Evolutionary conservation across 2,113 vertebrate genomes (phyloP).

Genomic region (Barnardius zonarius): DNA sequence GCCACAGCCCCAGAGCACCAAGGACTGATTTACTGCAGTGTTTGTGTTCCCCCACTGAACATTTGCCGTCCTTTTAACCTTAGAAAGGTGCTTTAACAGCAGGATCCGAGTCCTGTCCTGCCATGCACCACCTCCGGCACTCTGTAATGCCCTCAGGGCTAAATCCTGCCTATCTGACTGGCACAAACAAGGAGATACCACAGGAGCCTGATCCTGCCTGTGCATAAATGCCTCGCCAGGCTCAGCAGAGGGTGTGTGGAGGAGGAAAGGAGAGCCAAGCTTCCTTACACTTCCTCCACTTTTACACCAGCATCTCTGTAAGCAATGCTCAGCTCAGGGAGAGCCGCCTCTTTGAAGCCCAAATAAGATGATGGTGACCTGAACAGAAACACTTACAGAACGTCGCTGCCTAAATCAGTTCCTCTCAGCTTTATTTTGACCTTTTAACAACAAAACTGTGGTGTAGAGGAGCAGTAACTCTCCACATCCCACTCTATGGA

Average conservation of each 20-base stretch:
- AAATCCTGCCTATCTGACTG: neutral
- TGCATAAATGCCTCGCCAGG: rapidly evolving
- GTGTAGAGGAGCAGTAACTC: neutral
- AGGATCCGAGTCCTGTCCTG: neutral
- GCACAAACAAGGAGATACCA: neutral
- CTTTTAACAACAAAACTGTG: neutral
- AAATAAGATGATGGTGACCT: neutral
- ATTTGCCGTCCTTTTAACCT: rapidly evolving
- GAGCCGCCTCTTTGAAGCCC: neutral
- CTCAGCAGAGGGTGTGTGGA: rapidly evolving
- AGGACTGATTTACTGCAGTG: neutral
- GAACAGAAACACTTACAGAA: neutral
- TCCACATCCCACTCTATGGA: neutral
- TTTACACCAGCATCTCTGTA: neutral
- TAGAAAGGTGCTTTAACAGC: neutral
- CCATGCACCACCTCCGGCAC: rapidly evolving
- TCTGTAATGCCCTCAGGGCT: neutral
- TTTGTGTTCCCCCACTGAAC: neutral
- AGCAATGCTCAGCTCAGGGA: neutral
- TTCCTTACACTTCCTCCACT: neutral
- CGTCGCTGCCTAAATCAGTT: neutral
- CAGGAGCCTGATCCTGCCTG: neutral
- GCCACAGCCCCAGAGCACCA: neutral
- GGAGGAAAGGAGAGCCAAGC: neutral
- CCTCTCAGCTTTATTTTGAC: neutral